A percentile compares a stretch with the other conserved stretches of the same genome.
phyloP scores from a whole-genome alignment of 2,888 invertebrate species.

The Philereme transversata region DNA sequence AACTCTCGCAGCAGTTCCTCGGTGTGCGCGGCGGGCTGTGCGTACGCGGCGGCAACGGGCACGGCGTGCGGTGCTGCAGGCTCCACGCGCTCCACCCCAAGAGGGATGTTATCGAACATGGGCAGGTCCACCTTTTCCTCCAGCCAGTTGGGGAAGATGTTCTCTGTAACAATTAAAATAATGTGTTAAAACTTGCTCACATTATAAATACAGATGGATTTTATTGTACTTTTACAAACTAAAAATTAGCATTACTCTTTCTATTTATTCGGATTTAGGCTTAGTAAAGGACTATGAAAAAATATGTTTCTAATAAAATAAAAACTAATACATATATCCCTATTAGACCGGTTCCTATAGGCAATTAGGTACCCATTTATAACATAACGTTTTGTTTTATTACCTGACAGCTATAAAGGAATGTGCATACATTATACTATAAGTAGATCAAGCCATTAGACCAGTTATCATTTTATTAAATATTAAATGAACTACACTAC shows the following conservation, averaged over 20 bases:
- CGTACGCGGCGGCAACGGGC: slow-evolving; percentile 55
- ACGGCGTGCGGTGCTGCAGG: slow-evolving; percentile 42
- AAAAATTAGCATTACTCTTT: too few relatives aligned
- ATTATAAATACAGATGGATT: too few relatives aligned
- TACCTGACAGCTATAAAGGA: background rate
- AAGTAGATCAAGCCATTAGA: slow-evolving; percentile 11
- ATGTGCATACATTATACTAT: slow-evolving; percentile 2
- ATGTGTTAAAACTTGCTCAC: slow-evolving; percentile 9
- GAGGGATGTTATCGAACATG: slow-evolving; percentile 85
- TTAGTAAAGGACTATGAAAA: too few relatives aligned
- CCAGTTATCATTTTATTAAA: slow-evolving; percentile 22
- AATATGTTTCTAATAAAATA: too few relatives aligned
- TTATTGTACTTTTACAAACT: too few relatives aligned
- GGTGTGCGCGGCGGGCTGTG: slow-evolving; percentile 79
- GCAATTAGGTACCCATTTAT: too few relatives aligned
- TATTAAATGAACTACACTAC: slow-evolving; percentile 26
- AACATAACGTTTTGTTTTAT: too few relatives aligned
- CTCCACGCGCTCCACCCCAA: slow-evolving; percentile 68
- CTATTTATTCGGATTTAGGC: too few relatives aligned
- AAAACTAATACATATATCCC: too few relatives aligned
- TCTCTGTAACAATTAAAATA: slow-evolving; percentile 63
- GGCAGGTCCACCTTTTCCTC: slow-evolving; percentile 88
- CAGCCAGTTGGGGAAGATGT: slow-evolving; percentile 87
- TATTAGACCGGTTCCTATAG: too few relatives aligned
- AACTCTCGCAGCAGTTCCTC: slow-evolving; percentile 87